phyloP scores from a whole-genome alignment of 2,113 vertebrate species.

The Cavia aperea region DNA sequence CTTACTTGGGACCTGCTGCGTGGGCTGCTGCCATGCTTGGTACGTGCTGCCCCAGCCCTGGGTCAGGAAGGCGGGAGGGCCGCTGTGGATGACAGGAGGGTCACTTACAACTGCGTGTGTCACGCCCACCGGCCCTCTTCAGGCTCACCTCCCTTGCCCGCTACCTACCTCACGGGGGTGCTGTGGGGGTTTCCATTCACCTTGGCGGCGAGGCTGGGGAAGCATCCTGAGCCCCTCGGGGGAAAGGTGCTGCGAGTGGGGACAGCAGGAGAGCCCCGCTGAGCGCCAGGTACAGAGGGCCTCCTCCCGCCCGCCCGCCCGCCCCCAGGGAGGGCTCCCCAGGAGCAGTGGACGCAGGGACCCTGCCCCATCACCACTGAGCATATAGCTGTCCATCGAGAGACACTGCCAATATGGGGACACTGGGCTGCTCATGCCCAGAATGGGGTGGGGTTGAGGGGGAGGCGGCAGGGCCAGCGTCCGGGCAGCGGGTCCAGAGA shows the following conservation, averaged over 20 bases:
- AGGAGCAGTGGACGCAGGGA: background rate
- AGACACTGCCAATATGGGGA: background rate
- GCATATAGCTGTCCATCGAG: background rate
- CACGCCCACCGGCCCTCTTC: background rate
- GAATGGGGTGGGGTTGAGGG: slow-evolving; percentile 71
- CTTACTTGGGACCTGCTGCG: slow-evolving; percentile 94
- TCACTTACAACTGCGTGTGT: rapidly evolving
- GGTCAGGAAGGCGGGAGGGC: slow-evolving; percentile 92
- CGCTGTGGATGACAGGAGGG: slow-evolving; percentile 74
- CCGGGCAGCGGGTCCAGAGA: rapidly evolving
- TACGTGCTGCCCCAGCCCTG: slow-evolving; percentile 96
- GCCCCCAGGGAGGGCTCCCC: background rate
- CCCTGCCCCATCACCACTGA: background rate
- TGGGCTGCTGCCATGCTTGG: slow-evolving; percentile 96
- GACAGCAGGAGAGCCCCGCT: rapidly evolving
- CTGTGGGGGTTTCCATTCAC: slow-evolving; percentile 69
- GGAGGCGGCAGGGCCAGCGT: slow-evolving; percentile 78
- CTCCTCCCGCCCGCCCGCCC: no score
- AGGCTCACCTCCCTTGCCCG: background rate
- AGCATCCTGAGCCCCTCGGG: slow-evolving; percentile 61
- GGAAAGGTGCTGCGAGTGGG: slow-evolving; percentile 53
- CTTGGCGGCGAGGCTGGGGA: slow-evolving; percentile 67
- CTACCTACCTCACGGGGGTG: slow-evolving; percentile 62
- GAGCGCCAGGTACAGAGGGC: rapidly evolving
- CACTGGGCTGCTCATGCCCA: background rate